These are phyloP conservation scores for Enteromius trimaculatus DNA, from an alignment of 2,797 vertebrate species.

Conservation along the genomic window DNA sequence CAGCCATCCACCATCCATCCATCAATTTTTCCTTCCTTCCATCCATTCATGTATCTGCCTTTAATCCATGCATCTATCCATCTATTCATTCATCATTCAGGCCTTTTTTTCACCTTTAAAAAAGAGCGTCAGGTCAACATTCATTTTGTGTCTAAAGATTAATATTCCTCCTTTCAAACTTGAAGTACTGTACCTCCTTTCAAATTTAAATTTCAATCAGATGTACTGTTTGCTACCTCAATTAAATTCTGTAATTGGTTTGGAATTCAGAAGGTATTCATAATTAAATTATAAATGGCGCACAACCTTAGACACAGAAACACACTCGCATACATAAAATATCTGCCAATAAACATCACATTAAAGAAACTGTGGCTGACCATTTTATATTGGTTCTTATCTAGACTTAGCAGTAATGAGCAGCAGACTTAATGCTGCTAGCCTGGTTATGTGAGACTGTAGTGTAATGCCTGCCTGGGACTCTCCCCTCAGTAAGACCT, in stretches of 20 bases:
- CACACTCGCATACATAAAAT: not conserved
- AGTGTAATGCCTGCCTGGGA: not conserved
- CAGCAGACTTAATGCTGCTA: not conserved
- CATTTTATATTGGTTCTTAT: not conserved
- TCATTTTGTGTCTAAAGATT: not conserved
- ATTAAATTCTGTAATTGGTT: not conserved
- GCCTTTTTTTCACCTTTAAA: not conserved
- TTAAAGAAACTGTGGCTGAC: constrained; percentile 2
- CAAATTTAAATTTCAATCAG: not conserved
- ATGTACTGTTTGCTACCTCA: not conserved
- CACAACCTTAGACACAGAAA: not conserved
- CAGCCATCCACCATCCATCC: not conserved
- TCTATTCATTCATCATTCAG: not conserved
- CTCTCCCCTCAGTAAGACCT: constrained; percentile 24
- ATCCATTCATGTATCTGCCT: not conserved
- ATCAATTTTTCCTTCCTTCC: not conserved
- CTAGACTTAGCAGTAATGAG: constrained; percentile 13
- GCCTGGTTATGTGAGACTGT: constrained; percentile 8
- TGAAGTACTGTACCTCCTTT: not conserved
- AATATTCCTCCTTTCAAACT: not conserved
- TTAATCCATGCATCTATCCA: not conserved
- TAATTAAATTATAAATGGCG: not conserved
- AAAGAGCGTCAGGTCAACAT: not conserved
- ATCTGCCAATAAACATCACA: constrained; percentile 17
- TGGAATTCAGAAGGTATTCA: constrained; percentile 4